These are phyloP conservation scores for Todiramphus chloris DNA, from an alignment of 2,113 vertebrate species.

Conservation along the genomic window DNA sequence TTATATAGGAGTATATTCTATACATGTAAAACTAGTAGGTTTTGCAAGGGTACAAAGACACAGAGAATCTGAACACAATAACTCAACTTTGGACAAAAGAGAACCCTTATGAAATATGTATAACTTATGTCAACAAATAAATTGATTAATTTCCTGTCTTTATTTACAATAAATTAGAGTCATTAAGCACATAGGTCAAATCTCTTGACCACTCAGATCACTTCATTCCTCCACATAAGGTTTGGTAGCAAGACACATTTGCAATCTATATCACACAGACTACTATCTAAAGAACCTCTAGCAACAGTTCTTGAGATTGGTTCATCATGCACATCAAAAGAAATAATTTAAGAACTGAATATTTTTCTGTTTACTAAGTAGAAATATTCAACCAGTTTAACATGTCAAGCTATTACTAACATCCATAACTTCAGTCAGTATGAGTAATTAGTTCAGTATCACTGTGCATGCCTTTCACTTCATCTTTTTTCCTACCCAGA, in stretches of 20 bases:
- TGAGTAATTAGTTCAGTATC: slow-evolving; percentile 21
- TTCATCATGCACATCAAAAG: not conserved
- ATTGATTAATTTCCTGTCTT: not conserved
- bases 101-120: not conserved
- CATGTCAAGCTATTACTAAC: not conserved
- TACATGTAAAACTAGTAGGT: not conserved
- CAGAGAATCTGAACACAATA: not conserved
- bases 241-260: not conserved
- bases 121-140: not conserved
- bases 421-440: not conserved
- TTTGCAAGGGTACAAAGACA: not conserved
- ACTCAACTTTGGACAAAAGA: not conserved
- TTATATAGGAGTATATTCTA: not conserved
- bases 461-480: not conserved
- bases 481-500: not conserved
- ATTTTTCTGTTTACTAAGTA: slow-evolving; percentile 11
- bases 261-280: not conserved
- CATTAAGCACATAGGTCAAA: not conserved
- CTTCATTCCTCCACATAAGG: not conserved
- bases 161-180: not conserved
- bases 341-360: not conserved
- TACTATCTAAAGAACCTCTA: not conserved
- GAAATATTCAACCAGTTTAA: slow-evolving; percentile 1
- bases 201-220: not conserved
- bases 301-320: not conserved